phyloP scores from a whole-genome alignment of 2,113 vertebrate species.

The Cygnus buccinator region DNA sequence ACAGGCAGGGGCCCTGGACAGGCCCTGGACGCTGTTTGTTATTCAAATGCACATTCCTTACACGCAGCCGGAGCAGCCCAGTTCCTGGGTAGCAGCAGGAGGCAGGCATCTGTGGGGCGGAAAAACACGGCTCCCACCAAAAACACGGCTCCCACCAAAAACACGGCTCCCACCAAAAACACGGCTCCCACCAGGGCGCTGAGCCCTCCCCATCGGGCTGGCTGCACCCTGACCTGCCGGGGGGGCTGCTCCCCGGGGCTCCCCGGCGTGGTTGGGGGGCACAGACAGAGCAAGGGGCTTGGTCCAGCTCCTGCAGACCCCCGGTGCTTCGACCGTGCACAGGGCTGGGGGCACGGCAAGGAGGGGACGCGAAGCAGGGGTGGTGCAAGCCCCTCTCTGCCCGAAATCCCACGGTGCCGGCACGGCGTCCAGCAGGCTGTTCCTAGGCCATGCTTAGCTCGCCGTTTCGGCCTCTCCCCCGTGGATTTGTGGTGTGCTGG shows the following conservation, averaged over 20 bases:
- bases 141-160: neutral
- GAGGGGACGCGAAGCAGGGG: neutral
- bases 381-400: neutral
- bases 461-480: neutral
- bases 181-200: neutral
- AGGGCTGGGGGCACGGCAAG: neutral
- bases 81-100: neutral
- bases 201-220: neutral
- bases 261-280: neutral
- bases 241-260: neutral
- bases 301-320: accelerated
- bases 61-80: neutral
- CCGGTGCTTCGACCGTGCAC: no score
- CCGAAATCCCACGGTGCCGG: neutral
- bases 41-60: constrained; percentile 19
- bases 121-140: neutral
- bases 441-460: neutral
- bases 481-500: neutral
- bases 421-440: no score
- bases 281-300: neutral
- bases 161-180: neutral
- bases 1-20: neutral
- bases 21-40: neutral
- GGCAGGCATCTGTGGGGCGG: neutral
- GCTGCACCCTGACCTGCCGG: accelerated